Conservation (phyloP, 2,113 vertebrate species). For the Anas platyrhynchos region DNA sequence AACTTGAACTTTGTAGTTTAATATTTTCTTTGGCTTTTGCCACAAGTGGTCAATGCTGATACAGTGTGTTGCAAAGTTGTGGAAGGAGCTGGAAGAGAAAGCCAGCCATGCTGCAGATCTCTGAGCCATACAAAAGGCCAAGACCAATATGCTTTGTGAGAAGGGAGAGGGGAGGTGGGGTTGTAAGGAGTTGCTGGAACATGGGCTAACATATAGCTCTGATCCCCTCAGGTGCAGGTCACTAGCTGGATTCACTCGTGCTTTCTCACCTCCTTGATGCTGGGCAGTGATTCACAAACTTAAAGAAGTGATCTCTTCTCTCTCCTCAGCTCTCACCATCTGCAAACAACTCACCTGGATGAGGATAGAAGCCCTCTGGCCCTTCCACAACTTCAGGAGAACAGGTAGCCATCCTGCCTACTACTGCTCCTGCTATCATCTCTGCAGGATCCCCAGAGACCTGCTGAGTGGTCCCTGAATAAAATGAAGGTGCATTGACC, state of each 20-base stretch:
- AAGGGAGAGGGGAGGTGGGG: not conserved
- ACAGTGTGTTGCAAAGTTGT: not conserved
- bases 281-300: not conserved
- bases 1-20: not conserved
- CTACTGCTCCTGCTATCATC: not conserved
- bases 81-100: not conserved
- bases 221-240: not conserved
- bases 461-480: not conserved
- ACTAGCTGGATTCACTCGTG: not conserved
- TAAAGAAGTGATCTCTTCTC: not conserved
- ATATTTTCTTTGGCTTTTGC: not conserved
- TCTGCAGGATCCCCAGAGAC: not conserved
- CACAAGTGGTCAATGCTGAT: not conserved
- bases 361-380: not conserved
- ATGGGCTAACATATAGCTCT: fast-evolving
- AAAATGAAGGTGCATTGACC: not conserved
- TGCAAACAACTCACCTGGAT: not conserved
- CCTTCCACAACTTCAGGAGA: not conserved
- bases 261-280: not conserved
- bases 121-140: not conserved
- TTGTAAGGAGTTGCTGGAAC: not conserved
- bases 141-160: not conserved
- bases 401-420: not conserved
- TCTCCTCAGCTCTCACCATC: not conserved
- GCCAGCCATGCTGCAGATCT: not conserved